A percentile compares a stretch with the other conserved stretches of the same genome.
Evolutionary conservation across 35 echinoderm and acorn worm genomes (phyloP).

Genomic region (Anneissia japonica): DNA sequence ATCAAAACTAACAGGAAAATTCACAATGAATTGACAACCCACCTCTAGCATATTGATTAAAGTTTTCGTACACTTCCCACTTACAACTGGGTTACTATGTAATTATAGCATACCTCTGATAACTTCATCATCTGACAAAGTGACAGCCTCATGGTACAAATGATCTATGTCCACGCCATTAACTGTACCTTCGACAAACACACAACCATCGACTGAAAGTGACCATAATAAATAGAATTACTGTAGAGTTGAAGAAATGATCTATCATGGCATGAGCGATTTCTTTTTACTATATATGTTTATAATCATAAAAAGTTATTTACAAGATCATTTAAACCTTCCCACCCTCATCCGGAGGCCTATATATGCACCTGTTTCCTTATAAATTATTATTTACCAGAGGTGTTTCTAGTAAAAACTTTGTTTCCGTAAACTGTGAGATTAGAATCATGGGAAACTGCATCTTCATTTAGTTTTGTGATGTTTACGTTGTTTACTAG

Average conservation of each 20-base stretch:
- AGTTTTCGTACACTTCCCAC: no score
- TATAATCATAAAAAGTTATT: no score
- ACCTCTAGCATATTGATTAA: no score
- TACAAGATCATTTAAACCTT: no score
- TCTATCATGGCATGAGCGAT: not conserved
- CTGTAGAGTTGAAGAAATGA: no score
- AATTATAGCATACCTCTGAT: not conserved
- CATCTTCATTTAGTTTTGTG: not conserved
- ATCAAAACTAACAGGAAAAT: no score
- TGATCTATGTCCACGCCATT: not conserved
- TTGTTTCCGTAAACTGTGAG: not conserved
- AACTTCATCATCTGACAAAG: not conserved
- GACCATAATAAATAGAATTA: not conserved
- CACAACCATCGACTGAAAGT: not conserved
- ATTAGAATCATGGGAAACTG: not conserved
- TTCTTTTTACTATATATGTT: not conserved
- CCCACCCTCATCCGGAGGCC: no score
- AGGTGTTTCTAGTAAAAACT: not conserved
- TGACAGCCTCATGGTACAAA: not conserved
- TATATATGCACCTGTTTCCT: no score
- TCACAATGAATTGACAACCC: no score
- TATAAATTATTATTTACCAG: no score
- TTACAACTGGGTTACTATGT: no score
- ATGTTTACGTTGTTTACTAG: not conserved
- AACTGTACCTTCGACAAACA: not conserved